Percentiles rank a stretch among this genome's conserved stretches.
Evolutionary conservation across 2,113 vertebrate genomes (phyloP).

Genomic region (Nothoprocta perdicaria): DNA sequence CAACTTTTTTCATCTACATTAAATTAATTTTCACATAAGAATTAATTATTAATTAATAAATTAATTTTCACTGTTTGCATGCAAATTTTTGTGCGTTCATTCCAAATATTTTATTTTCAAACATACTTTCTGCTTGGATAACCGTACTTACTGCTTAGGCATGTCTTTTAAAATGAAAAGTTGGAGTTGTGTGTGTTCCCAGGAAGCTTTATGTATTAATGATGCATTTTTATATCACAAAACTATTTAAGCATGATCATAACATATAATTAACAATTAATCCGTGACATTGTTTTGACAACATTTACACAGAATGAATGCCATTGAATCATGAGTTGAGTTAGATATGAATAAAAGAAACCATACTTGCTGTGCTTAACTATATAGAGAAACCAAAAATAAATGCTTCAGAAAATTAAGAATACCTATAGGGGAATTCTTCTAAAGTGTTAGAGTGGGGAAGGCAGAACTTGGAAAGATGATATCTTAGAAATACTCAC

Average conservation of each 20-base stretch:
- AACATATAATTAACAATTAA: not conserved
- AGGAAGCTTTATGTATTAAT: not conserved
- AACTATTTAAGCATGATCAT: not conserved
- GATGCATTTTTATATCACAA: not conserved
- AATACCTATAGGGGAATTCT: not conserved
- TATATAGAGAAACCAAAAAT: not conserved
- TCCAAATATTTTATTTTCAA: not conserved
- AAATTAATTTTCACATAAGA: not conserved
- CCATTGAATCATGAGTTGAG: not conserved
- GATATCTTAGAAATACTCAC: not conserved
- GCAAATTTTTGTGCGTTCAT: rapidly evolving
- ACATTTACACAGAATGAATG: not conserved
- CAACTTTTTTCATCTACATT: not conserved
- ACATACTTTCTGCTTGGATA: not conserved
- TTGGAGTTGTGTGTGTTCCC: not conserved
- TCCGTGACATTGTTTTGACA: not conserved
- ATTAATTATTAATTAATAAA: too few relatives aligned
- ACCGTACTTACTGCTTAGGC: not conserved
- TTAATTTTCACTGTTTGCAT: too few relatives aligned
- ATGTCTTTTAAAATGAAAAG: not conserved
- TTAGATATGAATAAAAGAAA: not conserved
- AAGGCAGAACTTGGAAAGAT: not conserved
- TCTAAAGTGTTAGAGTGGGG: not conserved
- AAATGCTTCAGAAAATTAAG: not conserved
- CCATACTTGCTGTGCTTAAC: not conserved